Base-by-base conservation (phyloP, 2,888 invertebrate genomes). In the Tinea pellionella region DNA sequence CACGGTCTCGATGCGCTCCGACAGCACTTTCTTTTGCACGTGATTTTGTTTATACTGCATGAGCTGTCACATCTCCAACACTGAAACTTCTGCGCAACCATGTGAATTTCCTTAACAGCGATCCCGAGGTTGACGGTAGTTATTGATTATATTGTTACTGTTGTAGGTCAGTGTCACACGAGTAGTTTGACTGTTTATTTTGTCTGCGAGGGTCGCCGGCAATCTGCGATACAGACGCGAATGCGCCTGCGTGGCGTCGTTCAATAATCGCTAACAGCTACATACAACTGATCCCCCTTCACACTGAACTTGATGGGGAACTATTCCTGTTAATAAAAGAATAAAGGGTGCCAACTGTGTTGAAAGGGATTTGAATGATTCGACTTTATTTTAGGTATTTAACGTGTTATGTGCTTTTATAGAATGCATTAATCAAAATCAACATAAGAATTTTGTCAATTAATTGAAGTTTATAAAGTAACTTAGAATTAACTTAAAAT, bases 21-120 rank as follows among this genome's bases (percentile, higher is more conserved):
- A 71, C 68, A 73, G 70, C 81, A 85, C 84, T 86, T 86, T 84
- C 84, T 81, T 84, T 77, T 77, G 73, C 75, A 78, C 75, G 73
- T 77, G 72, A 79, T 74, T 77, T 73, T 76, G 74, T 77, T 78
- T 73, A 66, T 72, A 72, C 74, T 73, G 61, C 15, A 53, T 19
- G 53, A 47, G 16, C 53, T 9, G 24, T 12, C 16, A 53, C 3
- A 53, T 15, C 47, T 15, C n/a, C 47, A 47, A 6, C 16, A 16
- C 3, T 13, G 4, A 9, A 8, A 15, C 15, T 47, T 13, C 47
- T 2, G 8, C 8, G 9, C n/a, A 6, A 37, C 37, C 2, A n/a
- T n/a, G n/a, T n/a, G 6, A 12, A n/a, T 9, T 37, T 37, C 37
- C 9, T 37, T 37, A 37, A 24, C 24, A 24, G 3, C 9, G 9